Evolutionary conservation across 2,113 vertebrate species (phyloP), one percentile per base, ranked within the genome.

Genomic region (Mus pahari): DNA sequence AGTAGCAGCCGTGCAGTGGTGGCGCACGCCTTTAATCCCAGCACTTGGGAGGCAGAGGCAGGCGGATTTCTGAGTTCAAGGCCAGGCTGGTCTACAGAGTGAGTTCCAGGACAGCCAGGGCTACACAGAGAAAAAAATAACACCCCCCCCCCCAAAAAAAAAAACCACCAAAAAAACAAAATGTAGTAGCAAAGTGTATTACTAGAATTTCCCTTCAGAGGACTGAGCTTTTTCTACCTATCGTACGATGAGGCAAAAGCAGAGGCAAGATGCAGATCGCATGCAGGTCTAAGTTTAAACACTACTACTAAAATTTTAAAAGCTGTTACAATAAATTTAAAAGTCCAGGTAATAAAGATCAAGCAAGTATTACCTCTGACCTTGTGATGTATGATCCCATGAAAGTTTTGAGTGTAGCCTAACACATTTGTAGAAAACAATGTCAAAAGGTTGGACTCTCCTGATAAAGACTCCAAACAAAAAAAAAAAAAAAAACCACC

Each of bases 311-410:
- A 90, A 5, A 60, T 22, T 19, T 66, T 77, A 93, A 92, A 92
- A 58, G 68, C 20, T 86, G 75, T 68, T 91, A 81, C 19, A 74
- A 70, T 90, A 92, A 82, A 93, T 75, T 78, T 78, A 42, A 42
- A 91, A 96, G 92, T 91, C 89, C 53, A 94, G 55, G 53, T 73
- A 88, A 86, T 71, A 48, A 1, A 94, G 62, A 66, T 2, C 86
- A 50, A 50, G 53, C 7, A 48, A 58, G 88, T 70, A 50, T 42
- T 19, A 42, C 82, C 60, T 86, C 39, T 86, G 60, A 66, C 16
- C 26, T 58, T 53, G 48, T 28, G 8, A 66, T 33, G n/a, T 22
- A 60, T 22, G 10, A 58, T n/a, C 33, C 53, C 20, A 36, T 45
- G 39, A 84, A 42, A 26, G 28, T 10, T 48, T 7, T 12, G 33